Evolutionary conservation across 1,140 invertebrate genomes (phyloP), one percentile per base, ranked within the genome.

Genomic region (Penaeus chinensis): DNA sequence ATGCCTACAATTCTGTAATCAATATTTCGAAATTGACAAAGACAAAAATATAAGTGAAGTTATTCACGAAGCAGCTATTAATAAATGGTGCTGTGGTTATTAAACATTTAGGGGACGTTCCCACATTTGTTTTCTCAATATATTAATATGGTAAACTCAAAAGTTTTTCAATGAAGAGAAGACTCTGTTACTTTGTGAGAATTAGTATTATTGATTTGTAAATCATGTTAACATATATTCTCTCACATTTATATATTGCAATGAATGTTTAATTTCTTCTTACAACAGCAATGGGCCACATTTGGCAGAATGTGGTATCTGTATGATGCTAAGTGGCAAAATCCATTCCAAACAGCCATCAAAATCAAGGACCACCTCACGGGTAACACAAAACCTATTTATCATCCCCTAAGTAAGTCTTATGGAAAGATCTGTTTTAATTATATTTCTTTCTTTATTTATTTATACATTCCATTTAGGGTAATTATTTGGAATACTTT

Each of bases 241-340:
- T 24, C 85, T 78, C 66, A 20, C 16, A 69, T n/a, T 82, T 90
- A 8, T 4, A 19, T 66, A 27, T 20, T 42, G 18, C 80, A 19
- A n/a, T 90, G 32, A 11, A 60, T 87, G 65, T 47, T 20, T 37
- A 22, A 88, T 85, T 88, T 88, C 63, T 90, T 84, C 84, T 84
- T 88, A 87, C 92, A 94, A 90, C 91, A 99, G 97, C 98, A 99
- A 97, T 99, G 98, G 98, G 95, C 95, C 54, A 97, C 97, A 54
- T 98, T 99, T 94, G 95, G 96, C 37, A 93, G 96, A 88, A 94
- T 95, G 69, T 99, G 98, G 98, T 97, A 98, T 93, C 91, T 99
- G 82, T 99, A 95, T 92, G 98, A 99, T 94, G 97, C 97, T 80
- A 95, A 95, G 92, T 98, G 97, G 96, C 98, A 99, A 93, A 98